Percentiles rank a stretch among this genome's conserved stretches.
Conservation (phyloP, 2,888 invertebrate species). For the Monopis laevigella region DNA sequence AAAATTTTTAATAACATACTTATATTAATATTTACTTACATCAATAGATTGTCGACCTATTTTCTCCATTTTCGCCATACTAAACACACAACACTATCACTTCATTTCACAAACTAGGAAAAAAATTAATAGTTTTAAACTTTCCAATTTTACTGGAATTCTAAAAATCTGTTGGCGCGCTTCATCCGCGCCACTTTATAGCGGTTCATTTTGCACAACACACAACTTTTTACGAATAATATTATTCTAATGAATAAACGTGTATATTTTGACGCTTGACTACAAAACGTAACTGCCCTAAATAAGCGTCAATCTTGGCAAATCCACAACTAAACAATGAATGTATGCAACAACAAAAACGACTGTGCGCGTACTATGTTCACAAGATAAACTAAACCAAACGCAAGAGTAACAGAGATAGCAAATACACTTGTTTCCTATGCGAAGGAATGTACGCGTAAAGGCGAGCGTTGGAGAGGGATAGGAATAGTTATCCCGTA, state of each 20-base stretch:
- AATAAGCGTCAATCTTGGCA: slow-evolving; percentile 46
- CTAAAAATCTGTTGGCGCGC: slow-evolving; percentile 41
- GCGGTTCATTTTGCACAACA: slow-evolving; percentile 27
- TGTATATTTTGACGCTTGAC: slow-evolving; percentile 34
- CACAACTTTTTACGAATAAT: slow-evolving; percentile 21
- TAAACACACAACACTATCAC: slow-evolving; percentile 27
- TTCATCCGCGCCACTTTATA: slow-evolving; percentile 24
- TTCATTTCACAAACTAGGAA: slow-evolving; percentile 24
- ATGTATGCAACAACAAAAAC: slow-evolving; percentile 37
- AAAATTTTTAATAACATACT: too few relatives aligned
- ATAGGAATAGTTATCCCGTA: slow-evolving; percentile 28
- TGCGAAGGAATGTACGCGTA: not conserved
- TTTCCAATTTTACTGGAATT: slow-evolving; percentile 43
- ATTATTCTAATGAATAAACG: slow-evolving; percentile 23
- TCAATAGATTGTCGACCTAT: slow-evolving; percentile 25
- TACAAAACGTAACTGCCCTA: slow-evolving; percentile 34
- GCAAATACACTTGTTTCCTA: not conserved
- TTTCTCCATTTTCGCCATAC: slow-evolving; percentile 23
- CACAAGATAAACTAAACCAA: slow-evolving; percentile 10
- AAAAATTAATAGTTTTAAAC: slow-evolving; percentile 28
- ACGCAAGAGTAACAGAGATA: slow-evolving; percentile 5
- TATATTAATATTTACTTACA: slow-evolving; percentile 27
- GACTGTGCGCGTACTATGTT: slow-evolving; percentile 24
- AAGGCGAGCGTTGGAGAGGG: slow-evolving; percentile 25
- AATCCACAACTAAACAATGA: slow-evolving; percentile 32